Percentiles rank a stretch among this genome's conserved stretches.
Conservation (phyloP, 2,797 vertebrate genomes). For the Taeniopygia guttata region DNA sequence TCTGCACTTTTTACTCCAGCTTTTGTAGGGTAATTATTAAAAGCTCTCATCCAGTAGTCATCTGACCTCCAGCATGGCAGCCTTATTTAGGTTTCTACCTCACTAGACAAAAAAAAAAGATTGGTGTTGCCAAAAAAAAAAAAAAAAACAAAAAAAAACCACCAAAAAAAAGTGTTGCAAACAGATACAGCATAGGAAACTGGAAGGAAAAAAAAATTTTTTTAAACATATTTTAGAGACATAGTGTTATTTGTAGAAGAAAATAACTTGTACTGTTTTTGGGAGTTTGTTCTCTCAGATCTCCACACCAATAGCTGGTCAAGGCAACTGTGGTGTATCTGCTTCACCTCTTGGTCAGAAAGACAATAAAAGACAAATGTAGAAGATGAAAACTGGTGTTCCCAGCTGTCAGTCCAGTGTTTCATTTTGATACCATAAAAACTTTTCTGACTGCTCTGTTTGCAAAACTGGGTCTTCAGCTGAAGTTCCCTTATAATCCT, state of each 20-base stretch:
- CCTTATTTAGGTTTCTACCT: neutral
- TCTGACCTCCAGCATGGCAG: neutral
- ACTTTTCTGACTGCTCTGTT: neutral
- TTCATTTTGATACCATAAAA: neutral
- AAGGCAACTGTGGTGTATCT: neutral
- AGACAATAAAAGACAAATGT: neutral
- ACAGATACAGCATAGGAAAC: neutral
- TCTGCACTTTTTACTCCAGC: neutral
- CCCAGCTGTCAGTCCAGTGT: neutral
- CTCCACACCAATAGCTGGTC: neutral
- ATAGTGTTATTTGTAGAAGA: neutral
- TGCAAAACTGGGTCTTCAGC: neutral
- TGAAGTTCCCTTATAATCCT: neutral
- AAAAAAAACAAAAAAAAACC: neutral
- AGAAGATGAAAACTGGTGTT: neutral
- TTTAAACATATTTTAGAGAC: neutral
- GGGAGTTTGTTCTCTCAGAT: neutral
- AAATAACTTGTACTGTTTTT: neutral
- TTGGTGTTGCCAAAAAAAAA: neutral
- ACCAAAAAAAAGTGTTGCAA: neutral
- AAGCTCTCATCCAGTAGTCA: neutral
- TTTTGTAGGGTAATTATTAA: neutral
- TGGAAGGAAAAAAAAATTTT: neutral
- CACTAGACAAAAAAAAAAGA: neutral
- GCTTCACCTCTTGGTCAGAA: neutral